Base-by-base conservation (phyloP, 1,140 invertebrate species). In the Radopholus similis region DNA sequence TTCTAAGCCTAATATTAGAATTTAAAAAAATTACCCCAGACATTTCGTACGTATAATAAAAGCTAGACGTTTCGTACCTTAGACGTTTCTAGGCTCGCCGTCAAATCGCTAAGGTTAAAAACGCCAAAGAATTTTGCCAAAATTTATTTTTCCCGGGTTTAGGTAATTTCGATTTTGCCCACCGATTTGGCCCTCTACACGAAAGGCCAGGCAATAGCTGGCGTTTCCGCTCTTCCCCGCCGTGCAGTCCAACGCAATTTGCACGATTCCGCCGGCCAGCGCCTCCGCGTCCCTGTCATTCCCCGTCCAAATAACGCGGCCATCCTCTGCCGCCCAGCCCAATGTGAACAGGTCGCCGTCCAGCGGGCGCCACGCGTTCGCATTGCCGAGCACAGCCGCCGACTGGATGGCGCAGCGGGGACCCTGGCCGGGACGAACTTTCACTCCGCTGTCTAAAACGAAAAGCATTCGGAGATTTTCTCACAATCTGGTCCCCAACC, bases 171-270 rank as follows among this genome's bases (percentile, higher is more conserved):
- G 2, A 8, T 23, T 8, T 18, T 18, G 18, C 59, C n/a, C 13
- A 71, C 71, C 58, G 13, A 73, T 57, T 44, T 73, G 40, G 8
- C 72, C 72, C 35, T 42, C 53, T 34, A 74, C 49, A 68, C 71
- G 34, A 34, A 74, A 74, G 37, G 72, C 35, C 28, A 74, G 32
- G 49, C 72, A 74, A 69, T 40, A 58, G n/a, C 42, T 57, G 32
- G 40, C 40, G 28, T 30, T 55, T 42, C 18, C 28, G 13, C 44
- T 58, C 8, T 63, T 62, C 30, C 49, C 34, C 13, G 56, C 70
- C 23, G 54, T 18, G 51, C 72, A 74, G 18, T 69, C 54, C 30
- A 74, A 37, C 15, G 63, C 55, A 26, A 74, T 35, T 51, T 64
- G 47, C 54, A 70, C 28, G 32, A 74, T 68, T 21, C 68, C 38